Evolutionary conservation across 2,888 invertebrate species (phyloP).

Genomic region (Ischnus inquisitorius): DNA sequence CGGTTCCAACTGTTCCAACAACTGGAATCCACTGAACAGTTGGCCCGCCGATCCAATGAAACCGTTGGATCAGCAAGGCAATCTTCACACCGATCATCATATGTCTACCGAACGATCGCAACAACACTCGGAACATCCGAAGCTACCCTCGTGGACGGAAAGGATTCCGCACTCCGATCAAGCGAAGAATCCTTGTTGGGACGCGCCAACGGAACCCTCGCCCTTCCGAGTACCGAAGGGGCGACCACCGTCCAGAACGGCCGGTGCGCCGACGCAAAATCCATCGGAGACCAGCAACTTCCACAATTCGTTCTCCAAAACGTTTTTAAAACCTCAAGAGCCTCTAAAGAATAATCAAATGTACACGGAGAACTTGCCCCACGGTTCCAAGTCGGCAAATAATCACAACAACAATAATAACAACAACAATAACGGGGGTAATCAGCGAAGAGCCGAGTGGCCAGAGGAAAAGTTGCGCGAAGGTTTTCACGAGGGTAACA

Average conservation of each 20-base stretch:
- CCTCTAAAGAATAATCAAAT: slow-evolving; percentile 86
- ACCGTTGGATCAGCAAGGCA: slow-evolving; percentile 66
- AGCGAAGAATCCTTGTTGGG: slow-evolving; percentile 76
- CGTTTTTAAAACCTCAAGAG: slow-evolving; percentile 89
- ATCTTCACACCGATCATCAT: slow-evolving; percentile 66
- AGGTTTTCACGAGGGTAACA: slow-evolving; percentile 76
- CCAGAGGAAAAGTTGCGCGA: slow-evolving; percentile 79
- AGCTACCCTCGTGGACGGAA: slow-evolving; percentile 61
- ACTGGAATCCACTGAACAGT: slow-evolving; percentile 75
- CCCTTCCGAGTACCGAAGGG: slow-evolving; percentile 89
- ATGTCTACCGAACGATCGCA: slow-evolving; percentile 65
- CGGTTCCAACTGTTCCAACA: slow-evolving; percentile 64
- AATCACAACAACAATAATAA: slow-evolving; percentile 7
- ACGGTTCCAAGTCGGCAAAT: slow-evolving; percentile 68
- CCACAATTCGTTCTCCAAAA: slow-evolving; percentile 81
- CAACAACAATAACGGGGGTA: slow-evolving; percentile 54
- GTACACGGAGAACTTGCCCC: slow-evolving; percentile 71
- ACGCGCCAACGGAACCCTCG: slow-evolving; percentile 85
- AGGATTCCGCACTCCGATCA: slow-evolving; percentile 66
- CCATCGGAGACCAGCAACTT: slow-evolving; percentile 86
- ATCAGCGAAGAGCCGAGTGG: slow-evolving; percentile 77
- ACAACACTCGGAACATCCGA: slow-evolving; percentile 71
- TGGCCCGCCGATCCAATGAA: slow-evolving; percentile 74
- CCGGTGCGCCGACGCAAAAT: slow-evolving; percentile 84
- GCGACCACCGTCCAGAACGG: slow-evolving; percentile 88